Percentiles rank a stretch among this genome's conserved stretches.
Conservation (phyloP, 2,113 vertebrate species). For the Zosterops lateralis region DNA sequence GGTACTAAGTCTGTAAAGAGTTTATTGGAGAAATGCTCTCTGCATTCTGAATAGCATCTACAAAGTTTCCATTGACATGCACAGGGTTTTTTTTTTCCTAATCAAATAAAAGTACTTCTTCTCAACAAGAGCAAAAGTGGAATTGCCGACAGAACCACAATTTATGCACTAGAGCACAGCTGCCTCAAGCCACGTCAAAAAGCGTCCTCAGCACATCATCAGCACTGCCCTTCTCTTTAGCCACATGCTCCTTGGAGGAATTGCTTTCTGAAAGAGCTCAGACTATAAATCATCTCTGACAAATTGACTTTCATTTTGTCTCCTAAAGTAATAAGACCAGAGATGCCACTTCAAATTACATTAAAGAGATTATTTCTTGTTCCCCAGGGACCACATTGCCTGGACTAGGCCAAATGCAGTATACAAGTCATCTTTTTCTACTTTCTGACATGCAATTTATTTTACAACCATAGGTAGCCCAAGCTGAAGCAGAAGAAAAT, state of each 20-base stretch:
- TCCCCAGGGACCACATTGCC: background rate
- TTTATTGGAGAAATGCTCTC: background rate
- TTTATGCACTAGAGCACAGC: background rate
- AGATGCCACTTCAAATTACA: background rate
- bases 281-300: slow-evolving; percentile 31
- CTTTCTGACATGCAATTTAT: background rate
- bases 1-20: background rate
- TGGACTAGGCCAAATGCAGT: background rate
- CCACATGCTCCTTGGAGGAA: background rate
- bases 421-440: background rate
- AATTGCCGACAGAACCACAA: background rate
- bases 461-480: background rate
- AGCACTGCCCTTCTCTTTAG: background rate
- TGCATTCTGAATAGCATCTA: background rate
- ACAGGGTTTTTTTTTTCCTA: background rate
- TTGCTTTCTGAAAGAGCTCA: background rate
- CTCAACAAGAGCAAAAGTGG: background rate
- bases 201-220: background rate
- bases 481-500: background rate
- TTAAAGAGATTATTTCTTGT: background rate
- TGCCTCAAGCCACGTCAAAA: background rate
- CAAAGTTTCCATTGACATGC: background rate
- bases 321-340: background rate
- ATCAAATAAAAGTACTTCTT: background rate
- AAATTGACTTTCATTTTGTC: slow-evolving; percentile 58